phyloP scores from a whole-genome alignment of 37 sponge, comb jelly and placozoan species.

The Chondrilla cf. caribensis region DNA sequence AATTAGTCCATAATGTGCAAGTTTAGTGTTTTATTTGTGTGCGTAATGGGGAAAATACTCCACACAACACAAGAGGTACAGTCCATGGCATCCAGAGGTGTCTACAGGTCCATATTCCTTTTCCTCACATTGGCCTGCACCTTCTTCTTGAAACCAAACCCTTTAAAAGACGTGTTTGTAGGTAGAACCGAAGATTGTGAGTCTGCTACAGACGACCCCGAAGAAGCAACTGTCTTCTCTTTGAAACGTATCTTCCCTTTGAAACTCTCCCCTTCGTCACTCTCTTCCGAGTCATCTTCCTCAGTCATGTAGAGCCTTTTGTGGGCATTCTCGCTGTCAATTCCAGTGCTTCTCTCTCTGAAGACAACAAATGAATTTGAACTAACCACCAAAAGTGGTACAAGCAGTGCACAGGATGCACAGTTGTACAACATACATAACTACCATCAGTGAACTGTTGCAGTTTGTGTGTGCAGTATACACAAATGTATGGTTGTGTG shows the following conservation, averaged over 20 bases:
- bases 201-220: background rate
- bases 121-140: constrained; percentile 32
- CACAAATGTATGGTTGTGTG: too few species aligned
- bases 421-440: too few species aligned
- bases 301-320: constrained; percentile 1
- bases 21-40: too few species aligned
- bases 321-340: background rate
- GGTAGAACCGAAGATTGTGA: background rate
- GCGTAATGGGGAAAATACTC: too few species aligned
- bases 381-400: too few species aligned
- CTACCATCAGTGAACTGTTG: too few species aligned
- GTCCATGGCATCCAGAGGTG: background rate
- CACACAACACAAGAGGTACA: too few species aligned
- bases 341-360: background rate
- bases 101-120: constrained; percentile 54
- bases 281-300: constrained; percentile 14
- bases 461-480: too few species aligned
- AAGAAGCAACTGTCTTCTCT: constrained; percentile 50
- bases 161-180: constrained; percentile 34
- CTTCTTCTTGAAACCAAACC: constrained; percentile 74
- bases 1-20: too few species aligned
- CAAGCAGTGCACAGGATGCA: too few species aligned
- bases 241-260: constrained; percentile 37
- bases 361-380: background rate
- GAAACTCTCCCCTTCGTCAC: background rate